A percentile compares a stretch with the other conserved stretches of the same genome.
Conservation (phyloP, 2,797 vertebrate species). For the Megalops cyprinoides region DNA sequence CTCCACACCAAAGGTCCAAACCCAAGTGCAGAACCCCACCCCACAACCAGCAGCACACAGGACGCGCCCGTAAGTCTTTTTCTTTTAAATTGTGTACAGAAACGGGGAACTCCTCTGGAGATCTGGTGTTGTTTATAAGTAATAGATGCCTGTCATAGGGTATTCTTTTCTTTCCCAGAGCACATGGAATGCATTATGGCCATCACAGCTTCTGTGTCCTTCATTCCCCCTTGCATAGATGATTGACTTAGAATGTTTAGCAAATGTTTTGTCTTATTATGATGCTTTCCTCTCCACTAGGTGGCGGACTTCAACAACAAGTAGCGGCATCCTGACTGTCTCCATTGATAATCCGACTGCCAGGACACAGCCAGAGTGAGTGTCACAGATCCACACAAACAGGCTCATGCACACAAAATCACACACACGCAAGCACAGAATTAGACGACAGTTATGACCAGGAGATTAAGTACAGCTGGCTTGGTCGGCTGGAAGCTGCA, state of each 20-base stretch:
- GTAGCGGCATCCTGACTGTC: conserved; percentile 86
- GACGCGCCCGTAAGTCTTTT: conserved; percentile 81
- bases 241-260: no score
- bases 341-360: conserved; percentile 92
- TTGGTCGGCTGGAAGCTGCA: neutral
- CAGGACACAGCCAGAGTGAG: conserved; percentile 83
- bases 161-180: neutral
- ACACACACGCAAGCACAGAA: neutral
- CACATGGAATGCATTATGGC: no score
- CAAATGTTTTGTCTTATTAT: no score
- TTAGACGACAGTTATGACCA: neutral
- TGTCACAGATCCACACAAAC: conserved; percentile 15
- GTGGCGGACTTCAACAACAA: conserved; percentile 85
- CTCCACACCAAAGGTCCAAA: conserved; percentile 46
- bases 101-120: no score
- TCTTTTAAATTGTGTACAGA: neutral
- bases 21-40: conserved; percentile 65
- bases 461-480: neutral
- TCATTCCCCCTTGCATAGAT: no score
- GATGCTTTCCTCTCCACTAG: conserved; percentile 69
- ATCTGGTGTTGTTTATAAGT: no score
- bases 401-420: neutral
- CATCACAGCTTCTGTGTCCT: no score
- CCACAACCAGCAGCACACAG: conserved; percentile 66
- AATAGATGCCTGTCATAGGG: neutral